These are phyloP conservation scores for Mesochorus sp. DNA, from an alignment of 2,888 invertebrate genomes.

Conservation along the genomic window DNA sequence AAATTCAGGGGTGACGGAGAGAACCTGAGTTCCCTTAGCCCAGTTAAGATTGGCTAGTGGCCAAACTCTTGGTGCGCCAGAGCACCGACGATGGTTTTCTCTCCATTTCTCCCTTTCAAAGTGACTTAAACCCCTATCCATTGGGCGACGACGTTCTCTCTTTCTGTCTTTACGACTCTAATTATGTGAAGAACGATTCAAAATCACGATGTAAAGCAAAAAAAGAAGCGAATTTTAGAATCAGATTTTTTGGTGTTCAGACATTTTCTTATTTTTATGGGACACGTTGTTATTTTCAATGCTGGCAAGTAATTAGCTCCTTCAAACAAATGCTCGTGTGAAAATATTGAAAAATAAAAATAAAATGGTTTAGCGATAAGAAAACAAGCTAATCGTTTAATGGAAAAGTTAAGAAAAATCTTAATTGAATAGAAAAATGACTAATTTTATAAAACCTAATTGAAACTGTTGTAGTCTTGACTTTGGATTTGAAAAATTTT, in stretches of 20 bases:
- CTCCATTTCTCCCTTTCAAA: constrained; percentile 44
- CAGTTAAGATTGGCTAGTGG: constrained; percentile 69
- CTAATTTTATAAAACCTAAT: too few relatives aligned
- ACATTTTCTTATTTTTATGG: neutral
- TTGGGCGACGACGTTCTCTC: constrained; percentile 37
- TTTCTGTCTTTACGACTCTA: constrained; percentile 32
- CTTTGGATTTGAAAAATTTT: too few relatives aligned
- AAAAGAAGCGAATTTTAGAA: too few relatives aligned
- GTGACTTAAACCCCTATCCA: constrained; percentile 49
- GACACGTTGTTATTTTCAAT: neutral
- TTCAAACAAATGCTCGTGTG: neutral
- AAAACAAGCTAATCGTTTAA: neutral
- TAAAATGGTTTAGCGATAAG: neutral
- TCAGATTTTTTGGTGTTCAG: neutral
- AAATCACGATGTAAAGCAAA: constrained; percentile 3
- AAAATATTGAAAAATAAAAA: neutral
- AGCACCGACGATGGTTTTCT: constrained; percentile 52
- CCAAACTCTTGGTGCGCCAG: constrained; percentile 66
- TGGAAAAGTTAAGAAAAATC: too few relatives aligned
- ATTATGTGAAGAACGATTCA: constrained; percentile 37
- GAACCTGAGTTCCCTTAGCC: constrained; percentile 67
- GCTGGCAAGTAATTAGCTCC: neutral
- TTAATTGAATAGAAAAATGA: too few relatives aligned
- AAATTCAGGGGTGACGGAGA: constrained; percentile 67
- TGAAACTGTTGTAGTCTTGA: too few relatives aligned